These are phyloP conservation scores for Hycleus cichorii DNA, from an alignment of 1,140 invertebrate genomes.

Conservation along the genomic window DNA sequence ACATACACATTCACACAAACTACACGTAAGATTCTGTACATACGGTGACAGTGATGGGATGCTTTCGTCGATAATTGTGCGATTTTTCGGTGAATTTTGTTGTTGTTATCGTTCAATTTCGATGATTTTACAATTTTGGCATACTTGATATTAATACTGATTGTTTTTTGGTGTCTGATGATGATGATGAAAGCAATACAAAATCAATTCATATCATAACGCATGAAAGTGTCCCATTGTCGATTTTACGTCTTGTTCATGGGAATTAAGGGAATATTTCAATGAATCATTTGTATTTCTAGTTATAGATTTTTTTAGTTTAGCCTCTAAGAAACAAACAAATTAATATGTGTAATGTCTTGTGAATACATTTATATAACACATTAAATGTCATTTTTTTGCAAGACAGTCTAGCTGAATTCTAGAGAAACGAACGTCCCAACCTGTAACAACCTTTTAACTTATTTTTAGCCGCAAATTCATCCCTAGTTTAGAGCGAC, in stretches of 20 bases:
- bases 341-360: conserved; percentile 39
- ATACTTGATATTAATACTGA: no score
- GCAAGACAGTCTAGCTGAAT: no score
- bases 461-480: no score
- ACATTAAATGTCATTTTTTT: conserved; percentile 8
- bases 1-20: no score
- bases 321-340: conserved; percentile 24
- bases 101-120: no score
- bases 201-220: conserved; percentile 25
- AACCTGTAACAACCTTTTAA: no score
- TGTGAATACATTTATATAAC: conserved; percentile 42
- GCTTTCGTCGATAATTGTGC: not conserved
- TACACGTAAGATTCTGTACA: no score
- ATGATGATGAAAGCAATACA: conserved; percentile 15
- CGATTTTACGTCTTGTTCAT: not conserved
- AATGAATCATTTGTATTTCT: conserved; percentile 31
- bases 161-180: not conserved
- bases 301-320: conserved; percentile 34
- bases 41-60: not conserved
- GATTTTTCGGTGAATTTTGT: no score
- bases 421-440: no score
- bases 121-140: no score
- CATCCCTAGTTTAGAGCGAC: no score
- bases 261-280: not conserved
- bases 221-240: conserved; percentile 17